phyloP scores from a whole-genome alignment of 2,113 vertebrate genomes.

The Boulengeromyrus knoepffleri region DNA sequence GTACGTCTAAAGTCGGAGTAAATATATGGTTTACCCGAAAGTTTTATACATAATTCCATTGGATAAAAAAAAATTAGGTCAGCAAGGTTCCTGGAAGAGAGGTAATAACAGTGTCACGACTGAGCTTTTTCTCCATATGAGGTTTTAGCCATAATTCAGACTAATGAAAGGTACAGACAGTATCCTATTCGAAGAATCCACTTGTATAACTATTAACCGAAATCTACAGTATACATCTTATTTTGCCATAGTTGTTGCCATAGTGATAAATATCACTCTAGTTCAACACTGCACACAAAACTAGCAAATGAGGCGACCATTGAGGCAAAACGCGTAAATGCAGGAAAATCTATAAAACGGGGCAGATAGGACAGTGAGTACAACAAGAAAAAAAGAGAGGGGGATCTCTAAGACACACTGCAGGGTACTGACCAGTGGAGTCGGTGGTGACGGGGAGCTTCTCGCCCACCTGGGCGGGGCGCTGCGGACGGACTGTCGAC shows the following conservation, averaged over 20 bases:
- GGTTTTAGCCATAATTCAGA: background rate
- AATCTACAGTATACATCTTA: background rate
- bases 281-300: background rate
- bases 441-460: conserved; percentile 30
- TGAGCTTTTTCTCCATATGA: background rate
- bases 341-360: background rate
- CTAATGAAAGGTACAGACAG: background rate
- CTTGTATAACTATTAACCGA: background rate
- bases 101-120: background rate
- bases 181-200: background rate
- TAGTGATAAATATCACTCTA: background rate
- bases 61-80: background rate
- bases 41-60: background rate
- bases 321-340: conserved; percentile 20
- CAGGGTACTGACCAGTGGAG: background rate
- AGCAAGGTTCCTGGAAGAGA: background rate
- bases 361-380: background rate
- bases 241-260: background rate
- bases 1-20: background rate
- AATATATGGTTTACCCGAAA: background rate
- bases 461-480: conserved; percentile 61
- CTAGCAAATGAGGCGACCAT: background rate
- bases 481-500: conserved; percentile 71
- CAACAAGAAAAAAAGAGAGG: too few relatives aligned
- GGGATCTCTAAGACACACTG: background rate